Evolutionary conservation across 2,113 vertebrate species (phyloP), one percentile per base, ranked within the genome.

Genomic region (Lepus europaeus): DNA sequence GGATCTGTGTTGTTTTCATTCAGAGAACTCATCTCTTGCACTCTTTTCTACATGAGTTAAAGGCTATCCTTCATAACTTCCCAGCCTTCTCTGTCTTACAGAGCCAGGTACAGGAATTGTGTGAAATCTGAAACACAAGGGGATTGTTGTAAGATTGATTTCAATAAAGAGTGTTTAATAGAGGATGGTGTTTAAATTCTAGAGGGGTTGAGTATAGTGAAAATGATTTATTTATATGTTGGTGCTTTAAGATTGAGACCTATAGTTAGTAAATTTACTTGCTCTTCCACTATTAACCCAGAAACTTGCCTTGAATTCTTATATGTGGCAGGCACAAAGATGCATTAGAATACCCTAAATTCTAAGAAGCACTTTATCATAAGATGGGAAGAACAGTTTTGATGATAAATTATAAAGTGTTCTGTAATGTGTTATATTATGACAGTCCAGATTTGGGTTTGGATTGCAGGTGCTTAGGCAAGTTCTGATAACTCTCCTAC

Each of bases 41-140:
- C 56, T 59, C 49, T 33, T 87, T 90, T 89, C 53, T 70, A 45
- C 66, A 29, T 95, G 84, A 85, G 93, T 33, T 77, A 23, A 69
- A 90, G 39, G 5, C 89, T 0, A 0, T 45, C 10, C 31, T n/a
- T 73, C 45, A 39, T 51, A 59, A 85, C 87, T 53, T 69, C 12
- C 17, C 49, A 73, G 51, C 25, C 29, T 17, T n/a, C 17, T 73
- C 74, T 89, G 53, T 89, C 49, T 78, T 36, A 36, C 1, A 36
- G 64, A 74, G 82, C 72, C 88, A 89, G 76, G 51, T 53, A 73
- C 89, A 76, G 79, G 82, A 94, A 53, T 19, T 53, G 63, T 64
- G n/a, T n/a, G 72, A 91, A 89, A 87, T 61, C 6, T 33, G 53
- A 73, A 89, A 89, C 20, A n/a, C 72, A 31, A 63, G 84, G 53